Conservation (phyloP, 2,888 invertebrate species). For the Phyto melanocephala region DNA sequence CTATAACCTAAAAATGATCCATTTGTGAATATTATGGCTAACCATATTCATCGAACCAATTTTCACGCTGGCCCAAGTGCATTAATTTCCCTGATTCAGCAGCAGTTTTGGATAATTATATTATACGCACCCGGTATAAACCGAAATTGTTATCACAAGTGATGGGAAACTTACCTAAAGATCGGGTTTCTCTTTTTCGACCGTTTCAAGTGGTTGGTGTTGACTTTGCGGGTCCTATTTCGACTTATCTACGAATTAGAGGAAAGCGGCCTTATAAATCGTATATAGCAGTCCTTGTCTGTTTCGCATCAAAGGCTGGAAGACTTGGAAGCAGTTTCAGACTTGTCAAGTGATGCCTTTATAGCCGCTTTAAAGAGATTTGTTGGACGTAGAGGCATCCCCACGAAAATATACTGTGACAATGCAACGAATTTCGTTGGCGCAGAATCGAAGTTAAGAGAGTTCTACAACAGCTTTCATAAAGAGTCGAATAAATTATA, state of each 20-base stretch:
- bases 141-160: constrained; percentile 29
- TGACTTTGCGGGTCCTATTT: constrained; percentile 28
- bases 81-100: constrained; percentile 1
- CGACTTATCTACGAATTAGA: constrained; percentile 33
- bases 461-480: constrained; percentile 15
- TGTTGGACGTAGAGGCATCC: constrained; percentile 38
- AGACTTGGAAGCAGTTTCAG: constrained; percentile 59
- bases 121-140: constrained; percentile 37
- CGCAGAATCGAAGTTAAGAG: constrained; percentile 8
- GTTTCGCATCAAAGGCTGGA: constrained; percentile 48
- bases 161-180: constrained; percentile 42
- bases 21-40: constrained; percentile 25
- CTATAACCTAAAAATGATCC: constrained; percentile 22
- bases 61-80: constrained; percentile 23
- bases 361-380: constrained; percentile 27
- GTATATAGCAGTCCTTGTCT: constrained; percentile 26
- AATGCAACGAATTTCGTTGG: constrained; percentile 53
- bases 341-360: constrained; percentile 55
- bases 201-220: constrained; percentile 26
- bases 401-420: constrained; percentile 37
- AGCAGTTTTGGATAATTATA: constrained; percentile 44
- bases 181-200: constrained; percentile 6
- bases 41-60: constrained; percentile 18
- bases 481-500: neutral
- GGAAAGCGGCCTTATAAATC: constrained; percentile 43